Conservation (phyloP, 2,888 invertebrate species). For the Drosophila rellima region DNA sequence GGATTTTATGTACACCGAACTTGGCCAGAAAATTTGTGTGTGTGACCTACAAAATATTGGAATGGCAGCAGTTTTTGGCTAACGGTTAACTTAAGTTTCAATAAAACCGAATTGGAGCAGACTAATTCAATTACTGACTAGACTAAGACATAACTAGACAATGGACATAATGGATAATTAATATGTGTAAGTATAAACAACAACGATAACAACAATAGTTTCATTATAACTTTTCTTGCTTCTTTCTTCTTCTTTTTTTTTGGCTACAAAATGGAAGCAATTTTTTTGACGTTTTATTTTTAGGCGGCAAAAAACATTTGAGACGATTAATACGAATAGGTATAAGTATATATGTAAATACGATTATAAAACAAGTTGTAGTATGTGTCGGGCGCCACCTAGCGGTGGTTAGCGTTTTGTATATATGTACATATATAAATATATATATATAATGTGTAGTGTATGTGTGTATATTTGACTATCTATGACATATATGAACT, state of each 20-base stretch:
- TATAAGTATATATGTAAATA: slow-evolving; percentile 26
- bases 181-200: slow-evolving; percentile 44
- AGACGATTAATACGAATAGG: slow-evolving; percentile 43
- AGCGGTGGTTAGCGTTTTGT: slow-evolving; percentile 2
- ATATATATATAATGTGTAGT: slow-evolving; percentile 15
- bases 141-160: slow-evolving; percentile 40
- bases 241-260: slow-evolving; percentile 19
- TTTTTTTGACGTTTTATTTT: slow-evolving; percentile 14
- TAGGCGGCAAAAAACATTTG: slow-evolving; percentile 46
- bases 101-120: slow-evolving; percentile 20
- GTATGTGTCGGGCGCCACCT: slow-evolving; percentile 14
- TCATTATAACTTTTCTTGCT: neutral
- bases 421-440: slow-evolving; percentile 20
- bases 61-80: slow-evolving; percentile 39
- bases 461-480: slow-evolving; percentile 42
- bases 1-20: slow-evolving; percentile 34
- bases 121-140: slow-evolving; percentile 25
- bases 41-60: slow-evolving; percentile 29
- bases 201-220: slow-evolving; percentile 65
- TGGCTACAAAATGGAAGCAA: slow-evolving; percentile 78
- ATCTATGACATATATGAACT: slow-evolving; percentile 49
- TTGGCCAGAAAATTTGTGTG: slow-evolving; percentile 7
- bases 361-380: slow-evolving; percentile 17
- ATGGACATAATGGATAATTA: slow-evolving; percentile 28
- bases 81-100: slow-evolving; percentile 45